Base-by-base conservation (phyloP, 2,797 vertebrate species). In the Zalophus californianus region DNA sequence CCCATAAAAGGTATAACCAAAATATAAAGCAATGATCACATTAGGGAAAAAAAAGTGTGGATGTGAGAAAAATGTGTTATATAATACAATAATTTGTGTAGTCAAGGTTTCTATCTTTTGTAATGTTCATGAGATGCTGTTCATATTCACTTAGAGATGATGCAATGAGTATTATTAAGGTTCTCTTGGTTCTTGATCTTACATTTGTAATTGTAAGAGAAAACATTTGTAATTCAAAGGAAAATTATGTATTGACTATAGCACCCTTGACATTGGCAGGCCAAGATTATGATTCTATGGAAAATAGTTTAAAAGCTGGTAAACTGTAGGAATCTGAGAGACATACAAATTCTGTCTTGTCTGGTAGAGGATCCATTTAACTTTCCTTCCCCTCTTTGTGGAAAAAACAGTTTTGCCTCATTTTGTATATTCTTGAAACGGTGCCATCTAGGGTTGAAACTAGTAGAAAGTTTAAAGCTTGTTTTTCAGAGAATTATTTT, bases 1-100 rank as follows among this genome's bases (percentile, higher is more conserved):
- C 32, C 41, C 41, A 3, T 82, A 50, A 94, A 95, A 91, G 35
- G 11, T 94, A 72, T 86, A 97, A 89, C 25, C 18, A 79, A 96
- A 54, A 86, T 83, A 92, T 52, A 77, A 80, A 84, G 50, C 41
- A 96, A 92, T 83, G 70, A 90, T 70, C 62, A 94, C 11, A 60
- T 4, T 52, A 60, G 23, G 10, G n/a, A 88, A 29, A 32, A 50
- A 25, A 50, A 25, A 13, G 4, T 32, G 20, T 68, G n/a, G 35
- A 50, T 35, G 2, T 52, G 8, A 64, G 35, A 50, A 92, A 90
- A 79, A 75, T 60, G 29, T 73, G 7, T 60, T 83, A 72, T 50
- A 29, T 15, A 88, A 73, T 78, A 54, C 5, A 88, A 68, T 86
- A 68, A 58, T 90, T 80, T 95, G 38, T 90, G 2, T 58, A 85